Percentiles rank a stretch among this genome's conserved stretches.
Conservation (phyloP, 2,888 invertebrate species). For the Drosophila nr. fundita region DNA sequence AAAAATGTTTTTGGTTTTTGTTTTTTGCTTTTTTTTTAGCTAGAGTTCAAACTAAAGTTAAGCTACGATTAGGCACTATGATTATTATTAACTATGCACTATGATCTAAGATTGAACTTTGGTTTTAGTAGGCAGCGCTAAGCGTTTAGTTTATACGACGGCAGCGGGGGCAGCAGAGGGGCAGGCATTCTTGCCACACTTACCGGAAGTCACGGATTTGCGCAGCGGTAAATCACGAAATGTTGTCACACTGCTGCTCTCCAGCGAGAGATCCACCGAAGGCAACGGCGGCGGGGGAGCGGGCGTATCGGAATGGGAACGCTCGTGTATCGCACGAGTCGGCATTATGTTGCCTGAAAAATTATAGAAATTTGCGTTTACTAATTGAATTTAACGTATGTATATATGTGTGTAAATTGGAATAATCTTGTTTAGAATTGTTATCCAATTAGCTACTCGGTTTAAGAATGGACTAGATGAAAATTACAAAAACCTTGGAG, state of each 20-base stretch:
- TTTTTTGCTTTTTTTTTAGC: constrained; percentile 3
- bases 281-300: constrained; percentile 91
- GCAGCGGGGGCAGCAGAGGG: not conserved
- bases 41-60: constrained; percentile 55
- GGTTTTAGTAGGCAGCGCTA: constrained; percentile 61
- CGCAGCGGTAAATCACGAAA: constrained; percentile 94
- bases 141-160: constrained; percentile 38
- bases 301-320: constrained; percentile 94
- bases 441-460: not conserved
- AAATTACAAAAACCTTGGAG: not conserved
- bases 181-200: constrained; percentile 49
- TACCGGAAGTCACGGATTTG: constrained; percentile 91
- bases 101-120: constrained; percentile 26
- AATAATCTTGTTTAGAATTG: not conserved
- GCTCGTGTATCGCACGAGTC: constrained; percentile 90
- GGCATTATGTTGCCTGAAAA: constrained; percentile 70
- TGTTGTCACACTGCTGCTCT: constrained; percentile 97
- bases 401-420: not conserved
- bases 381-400: not conserved
- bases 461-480: too few species aligned
- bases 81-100: constrained; percentile 14
- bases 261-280: constrained; percentile 95
- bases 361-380: not conserved
- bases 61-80: constrained; percentile 48
- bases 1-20: not conserved